phyloP scores from a whole-genome alignment of 2,888 invertebrate genomes.

The Scotopteryx bipunctaria region DNA sequence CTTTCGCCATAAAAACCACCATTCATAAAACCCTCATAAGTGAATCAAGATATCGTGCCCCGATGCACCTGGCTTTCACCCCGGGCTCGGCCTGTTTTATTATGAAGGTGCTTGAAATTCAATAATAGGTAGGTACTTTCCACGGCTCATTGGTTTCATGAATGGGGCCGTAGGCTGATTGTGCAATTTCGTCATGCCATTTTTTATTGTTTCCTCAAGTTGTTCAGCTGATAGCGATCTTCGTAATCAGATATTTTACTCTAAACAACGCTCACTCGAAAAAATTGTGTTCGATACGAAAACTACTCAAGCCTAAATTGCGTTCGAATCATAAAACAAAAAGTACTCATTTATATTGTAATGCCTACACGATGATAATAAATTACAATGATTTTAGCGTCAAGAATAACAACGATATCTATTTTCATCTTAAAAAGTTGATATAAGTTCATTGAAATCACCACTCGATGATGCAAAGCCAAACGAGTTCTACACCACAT shows the following conservation, averaged over 20 bases:
- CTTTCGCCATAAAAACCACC: conserved; percentile 65
- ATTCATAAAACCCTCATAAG: conserved; percentile 75
- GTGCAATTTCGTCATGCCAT: conserved; percentile 53
- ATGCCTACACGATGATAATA: too few species aligned
- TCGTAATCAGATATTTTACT: conserved; percentile 31
- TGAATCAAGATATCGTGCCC: conserved; percentile 79
- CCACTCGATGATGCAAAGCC: conserved; percentile 22
- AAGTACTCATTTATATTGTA: too few species aligned
- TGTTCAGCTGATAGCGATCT: conserved; percentile 50
- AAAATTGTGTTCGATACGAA: neutral
- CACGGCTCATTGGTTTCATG: conserved; percentile 67
- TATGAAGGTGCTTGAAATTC: conserved; percentile 63
- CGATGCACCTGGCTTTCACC: conserved; percentile 78
- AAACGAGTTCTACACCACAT: conserved; percentile 22
- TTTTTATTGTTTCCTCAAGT: conserved; percentile 50
- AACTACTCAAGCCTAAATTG: neutral
- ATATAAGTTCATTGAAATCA: conserved; percentile 17
- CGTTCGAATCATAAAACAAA: neutral
- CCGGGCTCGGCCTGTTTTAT: conserved; percentile 52
- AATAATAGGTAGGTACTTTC: conserved; percentile 68
- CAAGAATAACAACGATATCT: too few species aligned
- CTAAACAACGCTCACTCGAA: conserved; percentile 10
- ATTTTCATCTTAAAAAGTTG: conserved; percentile 2
- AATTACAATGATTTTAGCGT: too few species aligned
- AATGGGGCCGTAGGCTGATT: conserved; percentile 51